Evolutionary conservation across 2,888 invertebrate genomes (phyloP), one percentile per base, ranked within the genome.

Genomic region (Pristionchus maxplancki): DNA sequence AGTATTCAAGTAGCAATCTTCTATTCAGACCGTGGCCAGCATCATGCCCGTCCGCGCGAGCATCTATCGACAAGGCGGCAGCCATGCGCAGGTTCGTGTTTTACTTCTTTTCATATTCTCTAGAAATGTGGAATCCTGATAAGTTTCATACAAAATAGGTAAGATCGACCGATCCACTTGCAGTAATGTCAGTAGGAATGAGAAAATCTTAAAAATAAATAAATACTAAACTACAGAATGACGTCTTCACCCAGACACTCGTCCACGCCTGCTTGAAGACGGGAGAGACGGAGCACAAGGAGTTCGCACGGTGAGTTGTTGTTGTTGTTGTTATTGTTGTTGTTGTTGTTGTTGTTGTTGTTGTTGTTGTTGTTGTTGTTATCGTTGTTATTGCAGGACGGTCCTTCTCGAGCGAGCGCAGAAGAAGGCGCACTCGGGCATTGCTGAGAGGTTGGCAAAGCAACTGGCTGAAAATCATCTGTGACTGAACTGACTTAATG

Each of bases 161-260:
- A n/a, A n/a, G n/a, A n/a, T 64, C 11, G 64, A 31, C 11, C 24
- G 24, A 28, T 31, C 6, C 4, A 64, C 11, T 20, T 58, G 17
- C 58, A 1, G 24, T 8, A 58, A 24, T 20, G 58, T n/a, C 1
- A 8, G 58, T 24, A n/a, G 58, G 24, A 58, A n/a, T 3, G 37
- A 71, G 9, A 20, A 71, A 20, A 71, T 48, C 48, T 48, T 48
- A 9, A 48, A 48, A 50, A 17, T 50, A 17, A 50, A 50, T 50
- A 17, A 50, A 11, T 50, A 20, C 50, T 50, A 15, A 50, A 2
- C 40, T 85, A 0, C 71, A 92, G 90, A 87, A 94, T 31, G 94
- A 94, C 71, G 89, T 94, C 31, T 94, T 93, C 90, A 91, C 90
- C 1, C 94, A 94, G 89, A 90, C 93, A 9, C 90, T 93, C 5